Conservation (phyloP, 2,888 invertebrate genomes). For the Bembecia ichneumoniformis region DNA sequence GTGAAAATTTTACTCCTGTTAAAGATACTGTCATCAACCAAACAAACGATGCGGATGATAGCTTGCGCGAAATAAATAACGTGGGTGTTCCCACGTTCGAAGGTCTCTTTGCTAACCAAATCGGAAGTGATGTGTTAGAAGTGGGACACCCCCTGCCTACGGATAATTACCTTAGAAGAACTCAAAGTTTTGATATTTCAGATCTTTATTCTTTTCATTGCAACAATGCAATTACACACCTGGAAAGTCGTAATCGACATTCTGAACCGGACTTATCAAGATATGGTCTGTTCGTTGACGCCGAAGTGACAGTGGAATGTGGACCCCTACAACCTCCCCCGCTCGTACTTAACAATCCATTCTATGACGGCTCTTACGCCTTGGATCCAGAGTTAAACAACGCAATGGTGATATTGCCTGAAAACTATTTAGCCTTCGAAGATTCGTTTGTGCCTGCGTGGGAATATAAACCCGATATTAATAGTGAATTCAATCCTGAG, state of each 20-base stretch:
- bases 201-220: slow-evolving; percentile 43
- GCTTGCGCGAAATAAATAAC: slow-evolving; percentile 62
- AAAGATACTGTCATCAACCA: slow-evolving; percentile 30
- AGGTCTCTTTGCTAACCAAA: slow-evolving; percentile 33
- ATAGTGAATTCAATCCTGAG: slow-evolving; percentile 39
- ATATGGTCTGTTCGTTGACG: slow-evolving; percentile 51
- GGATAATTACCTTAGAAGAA: slow-evolving; percentile 44
- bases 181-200: slow-evolving; percentile 60
- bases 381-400: slow-evolving; percentile 43
- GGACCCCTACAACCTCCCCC: slow-evolving; percentile 43
- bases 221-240: slow-evolving; percentile 33
- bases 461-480: slow-evolving; percentile 52
- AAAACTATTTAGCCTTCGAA: slow-evolving; percentile 67
- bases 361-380: slow-evolving; percentile 61
- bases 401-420: slow-evolving; percentile 53
- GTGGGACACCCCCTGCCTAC: slow-evolving; percentile 30
- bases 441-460: slow-evolving; percentile 64
- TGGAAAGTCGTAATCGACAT: slow-evolving; percentile 34
- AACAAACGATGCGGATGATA: slow-evolving; percentile 39
- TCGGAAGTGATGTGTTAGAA: slow-evolving; percentile 26
- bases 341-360: slow-evolving; percentile 64
- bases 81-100: slow-evolving; percentile 58
- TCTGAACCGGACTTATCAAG: slow-evolving; percentile 65
- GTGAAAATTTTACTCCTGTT: slow-evolving; percentile 23
- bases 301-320: slow-evolving; percentile 50